phyloP scores from a whole-genome alignment of 1,140 invertebrate genomes.

The Hylaeus volcanicus region DNA sequence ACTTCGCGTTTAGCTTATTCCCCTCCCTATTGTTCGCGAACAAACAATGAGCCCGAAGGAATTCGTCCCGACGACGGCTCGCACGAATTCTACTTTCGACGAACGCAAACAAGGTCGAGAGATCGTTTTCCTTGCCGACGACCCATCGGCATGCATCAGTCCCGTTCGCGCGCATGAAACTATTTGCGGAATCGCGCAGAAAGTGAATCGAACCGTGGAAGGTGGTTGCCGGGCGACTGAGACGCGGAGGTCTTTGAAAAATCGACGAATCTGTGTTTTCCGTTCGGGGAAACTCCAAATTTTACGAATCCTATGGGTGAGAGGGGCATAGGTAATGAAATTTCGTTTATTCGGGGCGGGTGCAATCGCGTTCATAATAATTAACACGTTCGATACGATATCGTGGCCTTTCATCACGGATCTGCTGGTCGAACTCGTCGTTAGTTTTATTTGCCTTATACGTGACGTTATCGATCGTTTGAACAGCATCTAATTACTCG shows the following conservation, averaged over 20 bases:
- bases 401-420: too few relatives aligned
- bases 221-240: not conserved
- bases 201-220: conserved; percentile 26
- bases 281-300: not conserved
- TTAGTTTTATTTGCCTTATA: too few relatives aligned
- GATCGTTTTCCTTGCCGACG: not conserved
- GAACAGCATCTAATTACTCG: too few relatives aligned
- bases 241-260: not conserved
- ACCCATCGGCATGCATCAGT: not conserved
- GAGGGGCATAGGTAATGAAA: too few relatives aligned
- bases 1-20: conserved; percentile 61
- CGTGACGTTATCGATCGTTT: too few relatives aligned
- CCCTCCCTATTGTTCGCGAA: conserved; percentile 51
- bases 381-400: too few relatives aligned
- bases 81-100: conserved; percentile 34
- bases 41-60: conserved; percentile 34
- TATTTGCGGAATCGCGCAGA: not conserved
- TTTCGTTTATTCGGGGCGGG: too few relatives aligned
- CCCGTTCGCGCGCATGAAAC: conserved; percentile 3
- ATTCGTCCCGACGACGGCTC: conserved; percentile 14
- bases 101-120: conserved; percentile 27
- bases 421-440: too few relatives aligned
- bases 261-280: not conserved
- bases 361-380: too few relatives aligned
- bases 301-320: too few relatives aligned